Percentiles rank a stretch among this genome's conserved stretches.
These are phyloP conservation scores for Caranx ignobilis DNA, from an alignment of 2,113 vertebrate genomes.

Conservation along the genomic window DNA sequence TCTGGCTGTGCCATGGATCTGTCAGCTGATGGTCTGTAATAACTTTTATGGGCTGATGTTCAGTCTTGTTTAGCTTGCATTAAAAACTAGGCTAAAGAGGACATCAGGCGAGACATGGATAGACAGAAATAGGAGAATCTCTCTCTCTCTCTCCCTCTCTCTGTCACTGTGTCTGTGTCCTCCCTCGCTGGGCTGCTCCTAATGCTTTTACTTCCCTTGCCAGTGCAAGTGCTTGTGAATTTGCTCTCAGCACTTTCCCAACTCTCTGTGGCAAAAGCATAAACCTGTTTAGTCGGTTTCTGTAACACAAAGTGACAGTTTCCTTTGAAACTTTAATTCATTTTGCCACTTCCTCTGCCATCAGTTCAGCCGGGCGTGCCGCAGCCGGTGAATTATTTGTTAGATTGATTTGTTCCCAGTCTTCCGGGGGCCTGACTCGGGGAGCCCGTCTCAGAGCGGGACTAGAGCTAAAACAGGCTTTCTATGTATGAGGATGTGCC, in stretches of 20 bases:
- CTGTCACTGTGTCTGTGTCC: slow-evolving; percentile 48
- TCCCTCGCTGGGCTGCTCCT: slow-evolving; percentile 66
- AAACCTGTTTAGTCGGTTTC: slow-evolving; percentile 86
- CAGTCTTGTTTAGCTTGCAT: slow-evolving; percentile 52
- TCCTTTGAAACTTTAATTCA: slow-evolving; percentile 92
- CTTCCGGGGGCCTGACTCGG: slow-evolving; percentile 67
- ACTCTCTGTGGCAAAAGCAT: slow-evolving; percentile 84
- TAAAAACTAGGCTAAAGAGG: slow-evolving; percentile 66
- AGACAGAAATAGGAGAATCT: slow-evolving; percentile 67
- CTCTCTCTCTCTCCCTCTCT: slow-evolving; percentile 39
- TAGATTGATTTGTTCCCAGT: slow-evolving; percentile 85
- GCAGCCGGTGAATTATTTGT: slow-evolving; percentile 91
- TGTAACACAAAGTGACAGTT: slow-evolving; percentile 92
- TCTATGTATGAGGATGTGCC: slow-evolving; percentile 73
- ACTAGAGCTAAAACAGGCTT: slow-evolving; percentile 83
- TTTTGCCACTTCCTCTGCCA: slow-evolving; percentile 91
- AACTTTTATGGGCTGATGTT: slow-evolving; percentile 49
- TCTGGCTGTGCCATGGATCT: slow-evolving; percentile 28
- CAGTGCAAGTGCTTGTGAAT: slow-evolving; percentile 80
- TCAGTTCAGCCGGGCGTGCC: slow-evolving; percentile 89
- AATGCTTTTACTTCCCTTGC: slow-evolving; percentile 81
- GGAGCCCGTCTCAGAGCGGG: slow-evolving; percentile 57
- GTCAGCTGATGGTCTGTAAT: slow-evolving; percentile 50
- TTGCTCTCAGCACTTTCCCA: slow-evolving; percentile 85
- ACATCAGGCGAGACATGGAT: slow-evolving; percentile 43